Conservation (phyloP, 2,797 vertebrate species). For the Tadarida brasiliensis region DNA sequence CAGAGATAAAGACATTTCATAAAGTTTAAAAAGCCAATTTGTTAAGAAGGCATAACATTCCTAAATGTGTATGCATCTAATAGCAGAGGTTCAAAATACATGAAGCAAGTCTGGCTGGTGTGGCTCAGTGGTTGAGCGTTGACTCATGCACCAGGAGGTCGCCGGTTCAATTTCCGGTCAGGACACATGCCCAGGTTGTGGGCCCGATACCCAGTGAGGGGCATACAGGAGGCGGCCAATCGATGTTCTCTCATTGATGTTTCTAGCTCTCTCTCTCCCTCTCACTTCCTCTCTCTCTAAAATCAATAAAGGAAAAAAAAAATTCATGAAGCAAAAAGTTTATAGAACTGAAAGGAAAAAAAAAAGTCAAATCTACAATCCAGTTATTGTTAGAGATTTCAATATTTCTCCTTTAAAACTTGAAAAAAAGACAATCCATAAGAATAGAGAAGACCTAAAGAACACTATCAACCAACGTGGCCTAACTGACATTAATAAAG, state of each 20-base stretch:
- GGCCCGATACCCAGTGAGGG: no score
- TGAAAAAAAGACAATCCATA: background rate
- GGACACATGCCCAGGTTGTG: no score
- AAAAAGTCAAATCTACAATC: background rate
- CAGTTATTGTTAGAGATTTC: slow-evolving; percentile 26
- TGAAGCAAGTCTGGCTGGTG: background rate
- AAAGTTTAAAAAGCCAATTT: background rate
- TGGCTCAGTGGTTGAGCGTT: no score
- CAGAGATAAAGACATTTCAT: background rate
- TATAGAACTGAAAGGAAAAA: background rate
- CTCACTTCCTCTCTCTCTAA: no score
- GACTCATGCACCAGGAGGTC: no score
- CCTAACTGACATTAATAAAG: background rate
- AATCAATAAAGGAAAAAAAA: background rate
- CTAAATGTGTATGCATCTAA: background rate
- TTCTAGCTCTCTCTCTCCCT: no score
- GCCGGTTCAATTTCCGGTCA: no score
- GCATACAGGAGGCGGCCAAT: no score
- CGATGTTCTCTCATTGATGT: no score
- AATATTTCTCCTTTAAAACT: background rate
- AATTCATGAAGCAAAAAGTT: background rate
- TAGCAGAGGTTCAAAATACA: background rate
- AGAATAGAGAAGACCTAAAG: background rate
- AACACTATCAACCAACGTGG: background rate
- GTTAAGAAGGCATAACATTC: background rate